Percentiles rank a stretch among this genome's conserved stretches.
Evolutionary conservation across 2,888 invertebrate genomes (phyloP).

Genomic region (Cataglyphis altisquamis): DNA sequence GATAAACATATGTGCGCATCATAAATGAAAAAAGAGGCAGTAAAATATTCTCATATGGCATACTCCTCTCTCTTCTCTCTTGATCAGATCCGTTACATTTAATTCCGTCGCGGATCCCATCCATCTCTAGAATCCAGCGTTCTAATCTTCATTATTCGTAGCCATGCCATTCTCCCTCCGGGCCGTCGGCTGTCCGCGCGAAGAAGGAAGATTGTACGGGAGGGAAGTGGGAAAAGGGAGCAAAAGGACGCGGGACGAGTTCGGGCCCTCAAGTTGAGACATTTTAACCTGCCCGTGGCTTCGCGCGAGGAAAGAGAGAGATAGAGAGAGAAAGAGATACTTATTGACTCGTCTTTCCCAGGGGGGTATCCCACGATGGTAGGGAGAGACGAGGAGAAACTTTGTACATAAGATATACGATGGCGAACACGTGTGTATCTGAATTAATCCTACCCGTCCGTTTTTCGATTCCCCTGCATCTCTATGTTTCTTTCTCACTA

Average conservation of each 20-base stretch:
- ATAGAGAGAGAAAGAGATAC: slow-evolving; percentile 75
- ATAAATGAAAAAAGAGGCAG: background rate
- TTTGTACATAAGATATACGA: slow-evolving; percentile 78
- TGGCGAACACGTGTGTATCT: slow-evolving; percentile 23
- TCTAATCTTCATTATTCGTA: slow-evolving; percentile 55
- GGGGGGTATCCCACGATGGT: slow-evolving; percentile 62
- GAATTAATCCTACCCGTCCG: slow-evolving; percentile 14
- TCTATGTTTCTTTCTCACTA: background rate
- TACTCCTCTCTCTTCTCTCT: too few relatives aligned
- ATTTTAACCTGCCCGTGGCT: slow-evolving; percentile 81
- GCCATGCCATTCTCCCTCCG: slow-evolving; percentile 26
- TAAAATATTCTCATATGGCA: background rate
- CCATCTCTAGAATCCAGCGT: slow-evolving; percentile 31
- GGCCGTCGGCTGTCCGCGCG: slow-evolving; percentile 60
- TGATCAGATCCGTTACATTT: slow-evolving; percentile 15
- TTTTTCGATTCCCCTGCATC: background rate
- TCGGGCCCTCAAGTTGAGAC: slow-evolving; percentile 82
- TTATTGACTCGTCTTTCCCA: slow-evolving; percentile 81
- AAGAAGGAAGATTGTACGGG: slow-evolving; percentile 59
- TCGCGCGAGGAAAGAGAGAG: slow-evolving; percentile 72
- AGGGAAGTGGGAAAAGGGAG: slow-evolving; percentile 63
- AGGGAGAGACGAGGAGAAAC: slow-evolving; percentile 58
- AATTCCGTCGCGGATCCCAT: slow-evolving; percentile 31
- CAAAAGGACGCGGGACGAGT: slow-evolving; percentile 69
- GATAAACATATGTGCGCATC: background rate